Percentiles rank a stretch among this genome's conserved stretches.
These are phyloP conservation scores for Drosophila virilis DNA, from an alignment of 1,140 invertebrate genomes.

Conservation along the genomic window DNA sequence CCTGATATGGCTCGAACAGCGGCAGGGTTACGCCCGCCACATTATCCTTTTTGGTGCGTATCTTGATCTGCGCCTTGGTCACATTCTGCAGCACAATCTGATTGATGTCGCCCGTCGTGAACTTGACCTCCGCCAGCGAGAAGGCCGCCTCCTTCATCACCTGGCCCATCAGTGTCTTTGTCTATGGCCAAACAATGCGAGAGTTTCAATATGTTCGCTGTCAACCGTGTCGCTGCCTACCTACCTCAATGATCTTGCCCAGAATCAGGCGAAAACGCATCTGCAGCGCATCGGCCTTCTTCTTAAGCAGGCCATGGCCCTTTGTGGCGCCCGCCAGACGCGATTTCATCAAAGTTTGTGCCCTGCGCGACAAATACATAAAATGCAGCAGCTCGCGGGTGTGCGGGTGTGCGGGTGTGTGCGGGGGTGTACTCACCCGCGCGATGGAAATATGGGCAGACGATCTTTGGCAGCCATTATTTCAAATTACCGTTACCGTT, in stretches of 20 bases:
- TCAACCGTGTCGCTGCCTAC: constrained; percentile 85
- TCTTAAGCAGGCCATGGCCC: constrained; percentile 98
- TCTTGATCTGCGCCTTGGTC: constrained; percentile 99
- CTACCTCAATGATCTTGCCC: constrained; percentile 99
- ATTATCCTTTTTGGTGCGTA: constrained; percentile 99
- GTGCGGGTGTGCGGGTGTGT: neutral
- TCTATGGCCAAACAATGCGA: constrained; percentile 26
- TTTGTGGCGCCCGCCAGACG: constrained; percentile 98
- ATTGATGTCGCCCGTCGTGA: constrained; percentile 98
- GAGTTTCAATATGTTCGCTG: neutral
- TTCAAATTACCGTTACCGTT: constrained; percentile 28
- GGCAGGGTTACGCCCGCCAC: constrained; percentile 98
- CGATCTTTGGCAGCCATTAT: constrained; percentile 97
- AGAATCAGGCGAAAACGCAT: constrained; percentile 98
- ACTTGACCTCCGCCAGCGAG: constrained; percentile 99
- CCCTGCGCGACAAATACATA: constrained; percentile 79
- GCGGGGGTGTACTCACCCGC: constrained; percentile 92
- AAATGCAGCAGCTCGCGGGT: no score
- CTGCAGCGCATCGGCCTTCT: constrained; percentile 99
- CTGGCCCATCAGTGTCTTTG: constrained; percentile 99
- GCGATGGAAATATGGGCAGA: constrained; percentile 97
- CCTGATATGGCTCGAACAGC: constrained; percentile 97
- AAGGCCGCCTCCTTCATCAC: constrained; percentile 99
- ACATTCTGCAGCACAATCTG: constrained; percentile 99
- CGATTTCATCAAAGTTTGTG: constrained; percentile 93